These are phyloP conservation scores for Cephalopterus ornatus DNA, from an alignment of 2,113 vertebrate genomes.

Conservation along the genomic window DNA sequence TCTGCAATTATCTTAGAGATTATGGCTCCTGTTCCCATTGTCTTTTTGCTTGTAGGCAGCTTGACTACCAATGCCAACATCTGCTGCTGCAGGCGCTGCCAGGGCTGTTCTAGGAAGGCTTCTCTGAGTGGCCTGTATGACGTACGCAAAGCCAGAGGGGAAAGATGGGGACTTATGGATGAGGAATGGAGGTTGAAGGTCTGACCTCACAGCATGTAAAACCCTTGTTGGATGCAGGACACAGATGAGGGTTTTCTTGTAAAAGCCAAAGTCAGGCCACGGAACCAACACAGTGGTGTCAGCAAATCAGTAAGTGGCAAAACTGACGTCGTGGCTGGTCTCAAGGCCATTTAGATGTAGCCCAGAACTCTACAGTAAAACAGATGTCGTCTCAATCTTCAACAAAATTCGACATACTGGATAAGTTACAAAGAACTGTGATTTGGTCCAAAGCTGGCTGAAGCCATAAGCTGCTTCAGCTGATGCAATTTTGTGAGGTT, in stretches of 20 bases:
- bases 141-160: accelerated
- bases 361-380: background rate
- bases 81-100: background rate
- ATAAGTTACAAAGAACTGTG: background rate
- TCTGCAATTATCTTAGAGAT: background rate
- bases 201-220: background rate
- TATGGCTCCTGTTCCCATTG: background rate
- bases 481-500: background rate
- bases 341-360: background rate
- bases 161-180: background rate
- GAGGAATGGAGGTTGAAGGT: background rate
- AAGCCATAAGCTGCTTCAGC: background rate
- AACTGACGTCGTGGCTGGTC: background rate
- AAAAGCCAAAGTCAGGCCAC: background rate
- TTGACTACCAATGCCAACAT: background rate
- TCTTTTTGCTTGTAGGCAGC: background rate
- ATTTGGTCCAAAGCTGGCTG: background rate
- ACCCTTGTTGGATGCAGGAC: background rate
- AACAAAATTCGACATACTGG: background rate
- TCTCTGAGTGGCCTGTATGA: background rate
- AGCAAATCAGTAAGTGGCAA: background rate
- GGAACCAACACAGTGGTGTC: background rate
- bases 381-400: background rate
- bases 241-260: background rate
- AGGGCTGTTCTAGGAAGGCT: background rate